phyloP scores from a whole-genome alignment of 2,797 vertebrate species.

The Spinus pinus region DNA sequence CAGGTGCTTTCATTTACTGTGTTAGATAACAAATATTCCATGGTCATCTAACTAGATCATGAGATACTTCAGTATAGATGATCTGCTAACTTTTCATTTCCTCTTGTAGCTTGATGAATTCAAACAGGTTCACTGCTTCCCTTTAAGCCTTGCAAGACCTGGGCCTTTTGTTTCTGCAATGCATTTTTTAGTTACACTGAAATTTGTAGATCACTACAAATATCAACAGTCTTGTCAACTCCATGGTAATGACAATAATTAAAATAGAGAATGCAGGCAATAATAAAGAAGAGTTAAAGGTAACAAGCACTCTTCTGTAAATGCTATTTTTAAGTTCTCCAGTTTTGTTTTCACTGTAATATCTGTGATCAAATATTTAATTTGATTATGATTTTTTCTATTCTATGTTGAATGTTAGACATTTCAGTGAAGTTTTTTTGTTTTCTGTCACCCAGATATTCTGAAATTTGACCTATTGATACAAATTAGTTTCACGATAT shows the following conservation, averaged over 20 bases:
- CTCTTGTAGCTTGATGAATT: neutral
- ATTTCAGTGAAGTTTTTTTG: neutral
- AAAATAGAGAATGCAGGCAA: neutral
- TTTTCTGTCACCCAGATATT: neutral
- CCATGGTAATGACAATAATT: neutral
- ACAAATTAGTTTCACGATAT: neutral
- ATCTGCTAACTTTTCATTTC: neutral
- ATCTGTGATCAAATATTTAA: neutral
- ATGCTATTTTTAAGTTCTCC: neutral
- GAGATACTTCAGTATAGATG: neutral
- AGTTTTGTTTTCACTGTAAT: neutral
- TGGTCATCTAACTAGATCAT: neutral
- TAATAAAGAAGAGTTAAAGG: neutral
- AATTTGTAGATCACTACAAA: neutral
- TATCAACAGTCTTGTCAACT: neutral
- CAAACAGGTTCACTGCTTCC: neutral
- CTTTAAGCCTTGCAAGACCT: neutral
- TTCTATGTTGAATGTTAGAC: neutral
- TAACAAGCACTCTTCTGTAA: neutral
- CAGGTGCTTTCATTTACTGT: neutral
- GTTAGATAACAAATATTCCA: neutral
- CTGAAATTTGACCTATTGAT: neutral
- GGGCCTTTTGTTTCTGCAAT: neutral
- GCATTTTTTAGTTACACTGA: neutral
- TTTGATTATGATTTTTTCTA: neutral